phyloP scores from a whole-genome alignment of 2,797 vertebrate species.

The Muscicapa comitata region DNA sequence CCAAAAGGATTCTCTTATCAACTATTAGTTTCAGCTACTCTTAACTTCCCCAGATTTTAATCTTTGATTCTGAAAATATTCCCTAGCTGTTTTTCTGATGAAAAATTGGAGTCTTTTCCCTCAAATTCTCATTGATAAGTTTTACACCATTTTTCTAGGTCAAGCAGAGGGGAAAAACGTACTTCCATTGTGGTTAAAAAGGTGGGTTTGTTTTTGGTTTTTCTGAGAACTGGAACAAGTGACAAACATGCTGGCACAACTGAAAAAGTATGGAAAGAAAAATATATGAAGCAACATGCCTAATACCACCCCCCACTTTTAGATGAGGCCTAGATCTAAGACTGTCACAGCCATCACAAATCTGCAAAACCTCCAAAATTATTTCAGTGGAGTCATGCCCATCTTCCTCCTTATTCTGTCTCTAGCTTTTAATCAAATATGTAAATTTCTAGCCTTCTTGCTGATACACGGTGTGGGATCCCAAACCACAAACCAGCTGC shows the following conservation, averaged over 20 bases:
- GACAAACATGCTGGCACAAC: not conserved
- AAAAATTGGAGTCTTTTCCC: not conserved
- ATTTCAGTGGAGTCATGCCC: not conserved
- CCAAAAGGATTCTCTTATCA: not conserved
- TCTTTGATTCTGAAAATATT: not conserved
- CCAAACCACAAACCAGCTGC: not conserved
- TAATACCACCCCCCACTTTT: not conserved
- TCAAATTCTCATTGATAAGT: not conserved
- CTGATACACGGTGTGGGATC: not conserved
- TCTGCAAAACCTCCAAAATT: not conserved
- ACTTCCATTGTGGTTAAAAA: not conserved
- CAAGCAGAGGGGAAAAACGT: not conserved
- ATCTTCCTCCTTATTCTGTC: not conserved
- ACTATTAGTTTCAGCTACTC: not conserved
- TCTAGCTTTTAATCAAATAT: not conserved
- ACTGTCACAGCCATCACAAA: not conserved
- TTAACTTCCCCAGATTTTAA: not conserved
- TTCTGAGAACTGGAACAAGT: not conserved
- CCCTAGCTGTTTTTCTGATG: not conserved
- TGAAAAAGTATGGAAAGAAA: not conserved
- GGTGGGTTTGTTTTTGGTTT: not conserved
- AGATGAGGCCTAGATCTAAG: not conserved
- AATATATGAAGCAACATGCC: not conserved
- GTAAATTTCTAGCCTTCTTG: not conserved
- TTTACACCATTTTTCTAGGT: not conserved